A percentile compares a stretch with the other conserved stretches of the same genome.
These are phyloP conservation scores for Sebastes goodei DNA, from an alignment of 2,797 vertebrate genomes.

Conservation along the genomic window DNA sequence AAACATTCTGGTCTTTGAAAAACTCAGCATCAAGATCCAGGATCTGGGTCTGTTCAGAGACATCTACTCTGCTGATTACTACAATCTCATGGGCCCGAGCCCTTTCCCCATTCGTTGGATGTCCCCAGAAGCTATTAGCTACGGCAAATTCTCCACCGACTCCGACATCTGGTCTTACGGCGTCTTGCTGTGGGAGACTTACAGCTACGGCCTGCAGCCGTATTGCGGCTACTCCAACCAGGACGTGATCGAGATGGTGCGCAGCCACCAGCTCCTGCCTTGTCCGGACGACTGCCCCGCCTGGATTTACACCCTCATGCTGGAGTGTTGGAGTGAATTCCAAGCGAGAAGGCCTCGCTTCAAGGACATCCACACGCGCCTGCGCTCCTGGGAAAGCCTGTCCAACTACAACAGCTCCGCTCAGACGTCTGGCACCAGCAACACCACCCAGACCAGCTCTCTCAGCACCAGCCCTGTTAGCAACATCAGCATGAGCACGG, in stretches of 20 bases:
- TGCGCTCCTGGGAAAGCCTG: slow-evolving; percentile 93
- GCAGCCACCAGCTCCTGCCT: slow-evolving; percentile 88
- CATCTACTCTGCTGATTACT: slow-evolving; percentile 96
- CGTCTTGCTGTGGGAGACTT: slow-evolving; percentile 96
- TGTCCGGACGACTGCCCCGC: slow-evolving; percentile 95
- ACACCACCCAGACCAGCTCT: slow-evolving; percentile 96
- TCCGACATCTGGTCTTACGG: slow-evolving; percentile 98
- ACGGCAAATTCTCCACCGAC: slow-evolving; percentile 94
- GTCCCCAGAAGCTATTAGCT: slow-evolving; percentile 94
- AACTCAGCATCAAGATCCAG: slow-evolving; percentile 92
- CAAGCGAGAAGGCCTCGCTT: slow-evolving; percentile 92
- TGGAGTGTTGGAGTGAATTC: slow-evolving; percentile 96
- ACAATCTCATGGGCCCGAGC: slow-evolving; percentile 88
- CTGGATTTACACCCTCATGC: slow-evolving; percentile 94
- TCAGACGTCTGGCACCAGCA: slow-evolving; percentile 94
- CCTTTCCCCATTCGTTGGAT: slow-evolving; percentile 96
- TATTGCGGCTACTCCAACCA: slow-evolving; percentile 98
- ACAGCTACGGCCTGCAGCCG: slow-evolving; percentile 96
- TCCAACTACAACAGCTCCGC: slow-evolving; percentile 93
- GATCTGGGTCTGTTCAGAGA: slow-evolving; percentile 95
- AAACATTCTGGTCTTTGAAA: slow-evolving; percentile 94
- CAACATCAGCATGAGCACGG: slow-evolving; percentile 76
- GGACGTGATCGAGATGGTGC: slow-evolving; percentile 97
- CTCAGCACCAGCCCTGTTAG: slow-evolving; percentile 96
- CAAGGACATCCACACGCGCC: slow-evolving; percentile 93